Evolutionary conservation across 1,140 invertebrate genomes (phyloP), one percentile per base, ranked within the genome.

Genomic region (Pollicipes pollicipes): DNA sequence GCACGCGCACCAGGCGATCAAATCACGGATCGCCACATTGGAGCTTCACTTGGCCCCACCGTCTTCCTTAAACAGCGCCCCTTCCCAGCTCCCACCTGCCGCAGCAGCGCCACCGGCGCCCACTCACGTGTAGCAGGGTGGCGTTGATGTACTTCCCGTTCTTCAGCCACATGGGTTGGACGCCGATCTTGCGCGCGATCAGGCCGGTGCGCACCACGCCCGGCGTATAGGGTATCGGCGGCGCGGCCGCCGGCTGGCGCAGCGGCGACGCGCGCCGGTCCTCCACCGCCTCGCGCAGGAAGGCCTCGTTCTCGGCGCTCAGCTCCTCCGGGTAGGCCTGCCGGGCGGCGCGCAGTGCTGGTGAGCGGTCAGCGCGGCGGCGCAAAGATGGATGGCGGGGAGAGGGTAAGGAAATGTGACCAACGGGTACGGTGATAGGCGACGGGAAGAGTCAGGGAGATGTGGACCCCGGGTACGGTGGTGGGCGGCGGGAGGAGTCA

Each of bases 141-240:
- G 89, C 86, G 0, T 81, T 75, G 70, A 94, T 80, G 82, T 84
- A 87, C 76, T 84, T 84, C 0, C 95, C 95, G 81, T 89, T 84
- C 80, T 91, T 95, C 2, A 85, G 79, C 95, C 95, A 99, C 78
- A 98, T 82, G 24, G 93, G 93, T 79, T 95, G 88, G 70, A 90
- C 82, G 37, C 97, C 97, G 78, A 99, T 90, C 83, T 99, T 99
- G 70, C 88, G 84, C 0, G 89, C 94, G 78, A 99, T 88, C 1
- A 98, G 77, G 66, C 97, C 97, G 73, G 86, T 85, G 77, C 96
- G 83, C 72, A 83, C 81, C 10, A 86, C 84, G 26, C 81, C 80
- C 76, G 81, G 76, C 67, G 77, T 75, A 69, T 80, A 75, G 29
- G 85, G 81, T 29, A 29, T 73, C 85, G 83, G 66, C 83, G 78